Evolutionary conservation across 2,113 vertebrate species (phyloP).

Genomic region (Menura novaehollandiae): DNA sequence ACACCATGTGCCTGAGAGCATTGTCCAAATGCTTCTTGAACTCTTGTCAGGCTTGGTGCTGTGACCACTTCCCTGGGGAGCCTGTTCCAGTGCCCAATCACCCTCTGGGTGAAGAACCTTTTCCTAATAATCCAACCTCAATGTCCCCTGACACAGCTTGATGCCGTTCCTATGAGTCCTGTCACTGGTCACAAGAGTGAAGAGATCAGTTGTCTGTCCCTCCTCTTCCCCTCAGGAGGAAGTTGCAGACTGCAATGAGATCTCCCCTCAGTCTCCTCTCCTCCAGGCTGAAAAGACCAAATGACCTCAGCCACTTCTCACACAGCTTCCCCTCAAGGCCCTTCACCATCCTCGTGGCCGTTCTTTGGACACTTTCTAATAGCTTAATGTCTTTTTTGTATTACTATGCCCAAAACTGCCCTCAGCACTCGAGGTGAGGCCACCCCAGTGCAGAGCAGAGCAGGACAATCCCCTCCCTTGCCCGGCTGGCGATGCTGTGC

Average conservation of each 20-base stretch:
- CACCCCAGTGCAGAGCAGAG: not conserved
- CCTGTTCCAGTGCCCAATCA: not conserved
- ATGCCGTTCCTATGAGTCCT: not conserved
- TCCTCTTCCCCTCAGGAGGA: not conserved
- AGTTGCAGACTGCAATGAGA: not conserved
- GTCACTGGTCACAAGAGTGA: not conserved
- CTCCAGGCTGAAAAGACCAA: not conserved
- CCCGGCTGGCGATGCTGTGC: rapidly evolving
- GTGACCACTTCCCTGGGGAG: not conserved
- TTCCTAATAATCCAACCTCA: not conserved
- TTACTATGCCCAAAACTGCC: not conserved
- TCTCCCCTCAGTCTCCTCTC: not conserved
- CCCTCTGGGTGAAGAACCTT: not conserved
- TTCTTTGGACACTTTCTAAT: not conserved
- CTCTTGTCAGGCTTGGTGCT: not conserved
- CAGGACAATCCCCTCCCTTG: not conserved
- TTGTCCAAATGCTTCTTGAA: not conserved
- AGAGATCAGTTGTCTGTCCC: not conserved
- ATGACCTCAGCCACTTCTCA: rapidly evolving
- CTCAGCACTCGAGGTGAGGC: rapidly evolving
- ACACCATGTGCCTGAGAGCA: not conserved
- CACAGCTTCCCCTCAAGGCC: not conserved
- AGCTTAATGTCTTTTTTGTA: not conserved
- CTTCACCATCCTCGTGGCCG: not conserved
- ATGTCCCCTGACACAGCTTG: not conserved